Conservation (phyloP, 2,888 invertebrate species). For the Dynastes tityus region DNA sequence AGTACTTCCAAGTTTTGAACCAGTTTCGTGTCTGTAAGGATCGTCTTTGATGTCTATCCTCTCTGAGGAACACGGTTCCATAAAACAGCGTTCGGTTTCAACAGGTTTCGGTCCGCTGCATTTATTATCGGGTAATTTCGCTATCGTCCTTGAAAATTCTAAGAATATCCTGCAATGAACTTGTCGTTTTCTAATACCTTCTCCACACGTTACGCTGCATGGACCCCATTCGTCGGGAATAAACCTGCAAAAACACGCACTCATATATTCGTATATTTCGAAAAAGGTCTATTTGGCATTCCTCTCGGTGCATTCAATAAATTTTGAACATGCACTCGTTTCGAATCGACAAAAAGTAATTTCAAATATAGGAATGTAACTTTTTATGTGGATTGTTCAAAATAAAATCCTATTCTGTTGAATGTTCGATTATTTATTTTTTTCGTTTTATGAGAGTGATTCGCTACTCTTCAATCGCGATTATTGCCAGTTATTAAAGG, state of each 20-base stretch:
- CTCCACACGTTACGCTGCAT: slow-evolving; percentile 86
- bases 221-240: slow-evolving; percentile 94
- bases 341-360: slow-evolving; percentile 20
- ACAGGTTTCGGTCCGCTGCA: slow-evolving; percentile 90
- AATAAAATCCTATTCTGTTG: background rate
- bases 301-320: slow-evolving; percentile 43
- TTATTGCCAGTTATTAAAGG: slow-evolving; percentile 1
- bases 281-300: slow-evolving; percentile 13
- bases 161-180: slow-evolving; percentile 97
- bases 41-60: slow-evolving; percentile 73
- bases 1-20: slow-evolving; percentile 71
- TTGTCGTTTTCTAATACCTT: slow-evolving; percentile 87
- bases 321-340: slow-evolving; percentile 48
- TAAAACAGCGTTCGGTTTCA: slow-evolving; percentile 86
- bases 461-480: background rate
- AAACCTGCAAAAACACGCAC: slow-evolving; percentile 77
- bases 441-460: background rate
- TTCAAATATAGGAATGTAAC: slow-evolving; percentile 46
- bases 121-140: slow-evolving; percentile 89
- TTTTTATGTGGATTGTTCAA: background rate
- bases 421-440: background rate
- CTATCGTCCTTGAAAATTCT: slow-evolving; percentile 91
- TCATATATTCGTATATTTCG: slow-evolving; percentile 6
- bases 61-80: slow-evolving; percentile 81
- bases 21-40: slow-evolving; percentile 63